Percentiles rank a stretch among this genome's conserved stretches.
Conservation (phyloP, 1,140 invertebrate genomes). For the Lasioglossum albipes region DNA sequence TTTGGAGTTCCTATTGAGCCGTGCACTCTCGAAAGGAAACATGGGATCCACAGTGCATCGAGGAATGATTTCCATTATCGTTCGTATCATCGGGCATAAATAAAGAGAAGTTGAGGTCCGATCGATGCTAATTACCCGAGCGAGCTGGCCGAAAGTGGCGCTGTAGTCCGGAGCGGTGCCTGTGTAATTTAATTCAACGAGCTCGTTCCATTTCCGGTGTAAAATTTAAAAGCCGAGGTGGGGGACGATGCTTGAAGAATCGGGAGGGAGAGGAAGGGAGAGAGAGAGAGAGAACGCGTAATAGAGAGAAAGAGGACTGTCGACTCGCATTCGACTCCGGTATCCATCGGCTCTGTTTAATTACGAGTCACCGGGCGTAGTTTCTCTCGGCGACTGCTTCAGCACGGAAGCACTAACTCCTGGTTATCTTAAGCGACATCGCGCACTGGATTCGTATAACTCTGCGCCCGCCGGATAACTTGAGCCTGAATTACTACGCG, state of each 20-base stretch:
- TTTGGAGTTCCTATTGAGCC: too few relatives aligned
- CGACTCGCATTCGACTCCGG: constrained; percentile 43
- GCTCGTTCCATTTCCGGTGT: constrained; percentile 28
- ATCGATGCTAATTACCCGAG: constrained; percentile 27
- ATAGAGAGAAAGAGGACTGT: constrained; percentile 9
- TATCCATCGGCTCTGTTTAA: constrained; percentile 67
- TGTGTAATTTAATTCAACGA: constrained; percentile 36
- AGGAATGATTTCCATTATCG: background rate
- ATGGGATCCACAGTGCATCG: too few relatives aligned
- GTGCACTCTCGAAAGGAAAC: too few relatives aligned
- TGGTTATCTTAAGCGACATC: constrained; percentile 74
- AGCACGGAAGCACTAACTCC: constrained; percentile 69
- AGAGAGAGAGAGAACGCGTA: background rate
- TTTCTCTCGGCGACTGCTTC: constrained; percentile 64
- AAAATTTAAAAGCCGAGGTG: constrained; percentile 40
- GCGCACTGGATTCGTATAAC: constrained; percentile 72
- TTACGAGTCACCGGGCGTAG: constrained; percentile 68
- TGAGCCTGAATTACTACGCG: constrained; percentile 64
- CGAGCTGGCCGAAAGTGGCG: background rate
- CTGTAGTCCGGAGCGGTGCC: background rate
- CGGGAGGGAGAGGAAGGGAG: constrained; percentile 3
- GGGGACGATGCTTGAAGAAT: constrained; percentile 35
- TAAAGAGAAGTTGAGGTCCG: constrained; percentile 6
- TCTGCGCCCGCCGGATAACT: constrained; percentile 69
- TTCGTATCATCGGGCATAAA: background rate